phyloP scores from a whole-genome alignment of 2,888 invertebrate species.

The Heteromurus nitidus region DNA sequence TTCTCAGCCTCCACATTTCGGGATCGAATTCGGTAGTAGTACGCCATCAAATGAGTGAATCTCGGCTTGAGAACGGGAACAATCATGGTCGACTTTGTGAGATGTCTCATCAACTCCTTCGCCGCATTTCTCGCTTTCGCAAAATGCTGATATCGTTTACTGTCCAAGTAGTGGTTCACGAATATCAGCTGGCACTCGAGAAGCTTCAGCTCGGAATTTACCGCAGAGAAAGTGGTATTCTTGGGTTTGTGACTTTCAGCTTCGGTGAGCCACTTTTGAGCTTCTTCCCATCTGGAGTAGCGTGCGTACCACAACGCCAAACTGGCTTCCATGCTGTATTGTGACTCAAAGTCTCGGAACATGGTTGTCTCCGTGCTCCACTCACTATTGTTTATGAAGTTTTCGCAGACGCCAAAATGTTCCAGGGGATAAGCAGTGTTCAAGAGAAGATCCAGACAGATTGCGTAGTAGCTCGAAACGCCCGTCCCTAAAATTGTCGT shows the following conservation, averaged over 20 bases:
- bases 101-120: slow-evolving; percentile 58
- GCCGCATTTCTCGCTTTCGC: slow-evolving; percentile 62
- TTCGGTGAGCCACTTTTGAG: slow-evolving; percentile 59
- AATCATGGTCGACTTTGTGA: slow-evolving; percentile 54
- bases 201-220: slow-evolving; percentile 67
- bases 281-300: slow-evolving; percentile 67
- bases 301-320: slow-evolving; percentile 70
- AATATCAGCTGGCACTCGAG: slow-evolving; percentile 69
- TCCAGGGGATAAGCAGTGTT: slow-evolving; percentile 77
- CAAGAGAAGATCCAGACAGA: slow-evolving; percentile 79
- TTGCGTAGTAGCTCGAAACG: slow-evolving; percentile 80
- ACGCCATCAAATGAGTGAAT: slow-evolving; percentile 68
- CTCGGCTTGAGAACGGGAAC: slow-evolving; percentile 65
- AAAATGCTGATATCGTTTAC: slow-evolving; percentile 71
- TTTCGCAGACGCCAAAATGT: slow-evolving; percentile 67
- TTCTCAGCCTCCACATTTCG: slow-evolving; percentile 64
- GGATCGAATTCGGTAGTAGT: slow-evolving; percentile 67
- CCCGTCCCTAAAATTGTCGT: slow-evolving; percentile 76
- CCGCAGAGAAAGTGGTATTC: slow-evolving; percentile 49
- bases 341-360: slow-evolving; percentile 65
- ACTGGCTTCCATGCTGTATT: slow-evolving; percentile 68
- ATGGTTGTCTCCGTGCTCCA: slow-evolving; percentile 59
- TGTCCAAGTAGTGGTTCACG: slow-evolving; percentile 70
- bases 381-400: slow-evolving; percentile 68
- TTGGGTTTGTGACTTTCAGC: slow-evolving; percentile 66